These are phyloP conservation scores for Porphyrio hochstetteri DNA, from an alignment of 2,113 vertebrate species.

Conservation along the genomic window DNA sequence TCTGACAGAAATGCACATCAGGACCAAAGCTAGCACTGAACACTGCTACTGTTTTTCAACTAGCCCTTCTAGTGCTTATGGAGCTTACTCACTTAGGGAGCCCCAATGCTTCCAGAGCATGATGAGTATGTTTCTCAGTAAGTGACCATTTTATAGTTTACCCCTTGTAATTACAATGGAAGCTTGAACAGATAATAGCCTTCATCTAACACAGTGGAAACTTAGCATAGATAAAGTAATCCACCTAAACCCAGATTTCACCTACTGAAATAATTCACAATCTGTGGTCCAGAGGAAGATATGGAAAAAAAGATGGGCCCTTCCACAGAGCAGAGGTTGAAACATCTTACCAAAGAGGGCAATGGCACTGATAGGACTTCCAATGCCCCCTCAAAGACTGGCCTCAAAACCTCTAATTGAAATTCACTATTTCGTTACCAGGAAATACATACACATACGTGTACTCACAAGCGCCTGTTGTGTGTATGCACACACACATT, in stretches of 20 bases:
- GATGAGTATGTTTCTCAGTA: fast-evolving
- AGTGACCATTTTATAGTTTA: neutral
- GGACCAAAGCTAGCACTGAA: neutral
- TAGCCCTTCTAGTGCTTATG: neutral
- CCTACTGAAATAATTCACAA: neutral
- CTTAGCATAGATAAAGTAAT: neutral
- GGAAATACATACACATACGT: neutral
- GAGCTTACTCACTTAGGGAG: neutral
- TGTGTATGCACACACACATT: fast-evolving
- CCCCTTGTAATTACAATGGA: neutral
- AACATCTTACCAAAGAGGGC: neutral
- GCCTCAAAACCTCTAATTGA: neutral
- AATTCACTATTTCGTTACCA: neutral
- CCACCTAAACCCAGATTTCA: neutral
- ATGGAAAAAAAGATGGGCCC: neutral
- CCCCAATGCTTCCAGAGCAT: neutral
- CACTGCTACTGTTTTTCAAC: neutral
- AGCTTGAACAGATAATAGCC: neutral
- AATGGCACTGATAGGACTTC: neutral
- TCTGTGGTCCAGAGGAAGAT: neutral
- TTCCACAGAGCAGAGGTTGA: neutral
- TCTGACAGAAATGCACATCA: neutral
- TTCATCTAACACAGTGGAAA: neutral
- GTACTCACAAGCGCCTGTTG: neutral
- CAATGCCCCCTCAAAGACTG: neutral